Evolutionary conservation across 53 echinoderm and acorn worm genomes (phyloP), one percentile per base, ranked within the genome.

Genomic region (Antedon mediterranea): DNA sequence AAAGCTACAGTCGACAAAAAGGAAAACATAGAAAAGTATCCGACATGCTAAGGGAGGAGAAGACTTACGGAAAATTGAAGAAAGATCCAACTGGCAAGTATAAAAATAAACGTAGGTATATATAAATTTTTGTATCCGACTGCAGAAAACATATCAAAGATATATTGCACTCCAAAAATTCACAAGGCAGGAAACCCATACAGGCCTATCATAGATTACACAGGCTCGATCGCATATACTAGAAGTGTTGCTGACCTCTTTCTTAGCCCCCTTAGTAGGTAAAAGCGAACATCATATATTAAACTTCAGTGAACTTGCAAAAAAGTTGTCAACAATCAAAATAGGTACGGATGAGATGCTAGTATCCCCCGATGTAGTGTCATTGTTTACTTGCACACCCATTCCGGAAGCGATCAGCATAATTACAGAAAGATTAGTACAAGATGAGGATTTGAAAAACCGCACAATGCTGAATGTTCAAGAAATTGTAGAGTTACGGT

Each of bases 111-210:
- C 8, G 34, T 77, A 0, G 41, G 28, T 15, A 37, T 78, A 78
- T 78, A 34, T 28, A 43, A 78, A 42, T 18, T 43, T 29, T 18
- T 78, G 3, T 76, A 76, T 31, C 78, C 44, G 23, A 76, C 77
- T 8, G 30, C 44, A 31, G 78, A 78, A 43, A 43, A n/a, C 18
- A 31, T 42, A 30, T 78, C 78, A 6, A 41, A 43, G 28, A 31
- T 37, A 43, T 78, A 78, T 26, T 29, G 43, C 27, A 78, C 78
- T 3, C 78, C 78, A n/a, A 78, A 78, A 28, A 42, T 78, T 3
- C 78, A 78, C 44, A 78, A 78, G 32, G 43, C 18, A 3, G 43
- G 28, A 31, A 31, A 43, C 30, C 78, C 78, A 3, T 30, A 41
- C 34, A 3, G 41, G 3, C 34, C 77, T 3, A 76, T 76, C 27